Evolutionary conservation across 2,113 vertebrate species (phyloP), one percentile per base, ranked within the genome.

Genomic region (Panthera uncia): DNA sequence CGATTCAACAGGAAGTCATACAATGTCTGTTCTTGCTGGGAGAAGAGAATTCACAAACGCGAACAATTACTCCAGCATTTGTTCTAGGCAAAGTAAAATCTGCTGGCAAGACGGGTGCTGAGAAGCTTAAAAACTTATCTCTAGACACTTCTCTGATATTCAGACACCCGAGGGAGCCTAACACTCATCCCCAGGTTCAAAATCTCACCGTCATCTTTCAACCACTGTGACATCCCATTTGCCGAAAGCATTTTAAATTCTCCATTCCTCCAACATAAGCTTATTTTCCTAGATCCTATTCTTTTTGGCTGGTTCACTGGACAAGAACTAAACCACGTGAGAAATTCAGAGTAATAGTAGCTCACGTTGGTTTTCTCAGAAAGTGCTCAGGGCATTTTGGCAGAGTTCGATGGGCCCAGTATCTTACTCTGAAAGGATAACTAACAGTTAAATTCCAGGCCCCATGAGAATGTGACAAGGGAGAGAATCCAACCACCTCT

Each of bases 1-100:
- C 21, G 45, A 92, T 57, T 81, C 79, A 84, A 91, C 23, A 76
- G 8, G 27, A 84, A 94, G 57, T 89, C 68, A 87, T 27, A 92
- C 95, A 95, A 76, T 63, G 33, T 66, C 89, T 87, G 4, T 52
- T 91, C n/a, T 69, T 92, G 73, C 15, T 68, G 95, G 87, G 74
- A 73, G 5, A 78, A 76, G 33, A 63, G 82, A 94, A 95, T 9
- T 87, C 76, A 87, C 69, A 90, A 94, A 76, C 38, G 61, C 68
- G 82, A 82, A 94, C 81, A 97, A 68, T 45, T 25, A 78, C 45
- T 95, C 66, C 27, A 63, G 84, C 38, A 61, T 84, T 92, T 63
- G n/a, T 38, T 86, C 11, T 36, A 91, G 52, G n/a, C 21, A 69
- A 96, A 89, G 73, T 41, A 36, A 94, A 97, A 80, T 19, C 66